These are phyloP conservation scores for Bujurquina vittata DNA, from an alignment of 2,113 vertebrate species.

Conservation along the genomic window DNA sequence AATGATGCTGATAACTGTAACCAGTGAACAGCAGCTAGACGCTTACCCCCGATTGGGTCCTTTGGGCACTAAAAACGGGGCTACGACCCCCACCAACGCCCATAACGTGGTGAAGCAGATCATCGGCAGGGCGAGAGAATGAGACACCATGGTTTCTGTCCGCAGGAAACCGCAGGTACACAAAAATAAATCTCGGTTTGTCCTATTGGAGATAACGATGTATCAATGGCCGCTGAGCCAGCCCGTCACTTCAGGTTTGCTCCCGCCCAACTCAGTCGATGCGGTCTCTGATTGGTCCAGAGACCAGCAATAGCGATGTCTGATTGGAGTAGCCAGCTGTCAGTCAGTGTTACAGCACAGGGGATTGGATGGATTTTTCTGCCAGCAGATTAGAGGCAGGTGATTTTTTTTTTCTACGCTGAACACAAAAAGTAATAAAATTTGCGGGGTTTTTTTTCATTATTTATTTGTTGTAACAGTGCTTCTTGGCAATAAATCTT, in stretches of 20 bases:
- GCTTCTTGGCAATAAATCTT: no score
- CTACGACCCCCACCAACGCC: conserved; percentile 92
- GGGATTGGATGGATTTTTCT: conserved; percentile 2
- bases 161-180: neutral
- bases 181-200: neutral
- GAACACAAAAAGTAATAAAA: no score
- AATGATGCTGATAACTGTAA: neutral
- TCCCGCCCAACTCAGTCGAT: conserved; percentile 5
- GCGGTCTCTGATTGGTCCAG: conserved; percentile 35
- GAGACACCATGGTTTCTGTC: conserved; percentile 85
- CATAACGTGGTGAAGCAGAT: conserved; percentile 96
- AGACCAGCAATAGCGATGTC: fast-evolving
- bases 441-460: no score
- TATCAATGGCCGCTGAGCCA: conserved; percentile 61
- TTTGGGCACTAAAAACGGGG: conserved; percentile 96
- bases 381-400: conserved; percentile 3
- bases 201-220: conserved; percentile 9
- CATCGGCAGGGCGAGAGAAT: conserved; percentile 91
- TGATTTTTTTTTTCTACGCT: neutral
- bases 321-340: conserved; percentile 45
- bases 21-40: neutral
- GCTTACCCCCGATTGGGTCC: conserved; percentile 95
- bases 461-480: no score
- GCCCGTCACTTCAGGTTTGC: neutral
- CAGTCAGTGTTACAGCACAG: conserved; percentile 18